These are phyloP conservation scores for Lonchura striata DNA, from an alignment of 2,113 vertebrate genomes.

Conservation along the genomic window DNA sequence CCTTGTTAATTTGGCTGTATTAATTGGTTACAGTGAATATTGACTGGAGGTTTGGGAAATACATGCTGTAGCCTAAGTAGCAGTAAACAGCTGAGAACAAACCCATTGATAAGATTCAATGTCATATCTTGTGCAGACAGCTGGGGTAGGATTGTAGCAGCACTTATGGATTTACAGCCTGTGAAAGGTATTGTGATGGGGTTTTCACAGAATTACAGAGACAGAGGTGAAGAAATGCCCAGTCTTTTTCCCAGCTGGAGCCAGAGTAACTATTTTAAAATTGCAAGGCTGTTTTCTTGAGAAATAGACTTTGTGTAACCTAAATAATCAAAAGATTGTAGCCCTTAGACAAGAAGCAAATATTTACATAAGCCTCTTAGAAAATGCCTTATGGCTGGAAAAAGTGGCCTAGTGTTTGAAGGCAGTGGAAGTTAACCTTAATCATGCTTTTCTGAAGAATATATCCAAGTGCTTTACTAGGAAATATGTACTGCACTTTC, in stretches of 20 bases:
- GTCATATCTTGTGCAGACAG: background rate
- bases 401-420: background rate
- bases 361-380: background rate
- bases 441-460: background rate
- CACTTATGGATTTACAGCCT: background rate
- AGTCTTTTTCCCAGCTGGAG: background rate
- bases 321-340: background rate
- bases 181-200: background rate
- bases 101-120: background rate
- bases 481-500: background rate
- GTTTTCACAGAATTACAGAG: background rate
- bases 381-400: background rate
- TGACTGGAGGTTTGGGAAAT: background rate
- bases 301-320: background rate
- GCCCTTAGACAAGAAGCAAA: background rate
- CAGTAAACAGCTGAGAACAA: background rate
- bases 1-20: background rate
- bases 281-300: background rate
- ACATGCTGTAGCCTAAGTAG: background rate
- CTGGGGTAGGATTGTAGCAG: background rate
- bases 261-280: background rate
- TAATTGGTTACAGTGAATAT: background rate
- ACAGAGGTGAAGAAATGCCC: background rate
- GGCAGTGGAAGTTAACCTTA: background rate
- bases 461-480: background rate